Percentiles rank a stretch among this genome's conserved stretches.
Evolutionary conservation across 2,113 vertebrate genomes (phyloP).

Genomic region (Sylvietta virens): DNA sequence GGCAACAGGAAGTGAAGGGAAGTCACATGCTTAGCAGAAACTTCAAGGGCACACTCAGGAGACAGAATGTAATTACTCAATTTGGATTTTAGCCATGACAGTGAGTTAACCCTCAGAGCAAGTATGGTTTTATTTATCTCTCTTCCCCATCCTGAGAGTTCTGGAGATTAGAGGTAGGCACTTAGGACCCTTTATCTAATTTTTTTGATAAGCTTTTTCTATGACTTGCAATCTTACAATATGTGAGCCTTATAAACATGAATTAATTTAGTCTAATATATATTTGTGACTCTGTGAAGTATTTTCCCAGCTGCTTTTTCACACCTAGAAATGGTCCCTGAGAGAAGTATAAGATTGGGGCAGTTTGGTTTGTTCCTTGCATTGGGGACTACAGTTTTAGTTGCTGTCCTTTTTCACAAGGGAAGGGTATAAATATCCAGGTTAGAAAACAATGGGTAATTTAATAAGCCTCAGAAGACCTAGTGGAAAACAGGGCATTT

Average conservation of each 20-base stretch:
- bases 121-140: slow-evolving; percentile 47
- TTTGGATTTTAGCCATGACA: slow-evolving; percentile 61
- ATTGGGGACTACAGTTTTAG: neutral
- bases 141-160: neutral
- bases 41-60: slow-evolving; percentile 48
- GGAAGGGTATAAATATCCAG: neutral
- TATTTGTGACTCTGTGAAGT: neutral
- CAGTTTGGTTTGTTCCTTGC: neutral
- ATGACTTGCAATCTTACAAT: neutral
- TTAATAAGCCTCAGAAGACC: neutral
- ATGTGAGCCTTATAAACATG: neutral
- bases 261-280: neutral
- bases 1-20: slow-evolving; percentile 48
- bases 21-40: slow-evolving; percentile 56
- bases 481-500: neutral
- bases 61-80: slow-evolving; percentile 52
- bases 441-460: neutral
- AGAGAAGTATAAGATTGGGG: neutral
- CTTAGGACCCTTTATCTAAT: slow-evolving; percentile 14
- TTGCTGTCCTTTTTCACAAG: neutral
- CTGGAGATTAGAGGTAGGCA: neutral
- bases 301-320: neutral
- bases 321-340: neutral
- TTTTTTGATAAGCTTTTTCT: slow-evolving; percentile 4
- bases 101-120: slow-evolving; percentile 45